These are phyloP conservation scores for Lathamus discolor DNA, from an alignment of 2,113 vertebrate species.

Conservation along the genomic window DNA sequence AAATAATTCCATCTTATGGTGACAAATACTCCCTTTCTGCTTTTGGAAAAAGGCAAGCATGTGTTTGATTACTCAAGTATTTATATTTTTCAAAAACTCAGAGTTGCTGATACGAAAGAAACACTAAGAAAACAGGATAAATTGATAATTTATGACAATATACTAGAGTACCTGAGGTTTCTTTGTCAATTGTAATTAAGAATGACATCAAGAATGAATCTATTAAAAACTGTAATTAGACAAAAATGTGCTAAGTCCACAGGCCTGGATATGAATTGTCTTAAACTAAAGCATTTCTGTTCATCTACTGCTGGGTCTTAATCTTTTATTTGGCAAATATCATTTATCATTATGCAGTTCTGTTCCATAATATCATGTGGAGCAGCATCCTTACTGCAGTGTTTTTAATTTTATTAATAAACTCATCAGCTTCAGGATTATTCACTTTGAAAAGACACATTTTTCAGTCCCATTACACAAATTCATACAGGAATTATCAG, in stretches of 20 bases:
- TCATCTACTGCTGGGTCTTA: slow-evolving; percentile 30
- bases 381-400: not conserved
- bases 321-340: slow-evolving; percentile 34
- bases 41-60: not conserved
- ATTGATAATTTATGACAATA: not conserved
- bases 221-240: slow-evolving; percentile 32
- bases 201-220: not conserved
- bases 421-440: slow-evolving; percentile 22
- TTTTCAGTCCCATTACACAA: slow-evolving; percentile 23
- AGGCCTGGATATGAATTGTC: not conserved
- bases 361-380: not conserved
- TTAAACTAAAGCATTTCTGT: slow-evolving; percentile 9
- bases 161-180: not conserved
- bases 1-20: not conserved
- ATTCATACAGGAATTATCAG: not conserved
- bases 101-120: not conserved
- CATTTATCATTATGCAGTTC: not conserved
- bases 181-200: slow-evolving; percentile 27
- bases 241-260: slow-evolving; percentile 1
- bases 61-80: not conserved
- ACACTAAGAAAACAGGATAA: not conserved
- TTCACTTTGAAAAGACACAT: slow-evolving; percentile 29
- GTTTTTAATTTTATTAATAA: slow-evolving; percentile 49
- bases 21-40: not conserved
- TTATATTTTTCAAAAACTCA: not conserved